Conservation (phyloP, 2,797 vertebrate genomes). For the Paramormyrops hopkinsi region DNA sequence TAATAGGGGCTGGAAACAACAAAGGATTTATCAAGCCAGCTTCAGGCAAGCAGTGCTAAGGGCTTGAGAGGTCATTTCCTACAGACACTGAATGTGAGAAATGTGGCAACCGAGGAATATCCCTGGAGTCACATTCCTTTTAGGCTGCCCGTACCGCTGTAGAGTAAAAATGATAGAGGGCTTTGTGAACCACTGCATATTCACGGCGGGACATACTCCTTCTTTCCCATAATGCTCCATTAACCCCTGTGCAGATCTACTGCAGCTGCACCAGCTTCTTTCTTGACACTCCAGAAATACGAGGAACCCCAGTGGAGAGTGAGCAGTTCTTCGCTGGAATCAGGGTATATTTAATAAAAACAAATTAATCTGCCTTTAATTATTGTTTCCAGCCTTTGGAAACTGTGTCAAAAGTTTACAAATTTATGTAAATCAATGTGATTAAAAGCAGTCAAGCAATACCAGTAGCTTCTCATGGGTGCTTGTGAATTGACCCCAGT, state of each 20-base stretch:
- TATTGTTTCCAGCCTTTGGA: not conserved
- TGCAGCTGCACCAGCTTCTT: constrained; percentile 77
- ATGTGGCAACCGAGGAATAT: not conserved
- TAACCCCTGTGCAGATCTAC: constrained; percentile 61
- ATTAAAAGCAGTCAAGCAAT: not conserved
- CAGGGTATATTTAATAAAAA: constrained; percentile 55
- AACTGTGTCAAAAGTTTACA: not conserved
- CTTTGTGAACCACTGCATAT: not conserved
- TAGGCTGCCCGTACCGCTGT: not conserved
- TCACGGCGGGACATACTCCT: not conserved
- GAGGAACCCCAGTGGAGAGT: constrained; percentile 64
- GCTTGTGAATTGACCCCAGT: constrained; percentile 49
- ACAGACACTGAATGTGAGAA: not conserved
- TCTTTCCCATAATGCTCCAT: not conserved
- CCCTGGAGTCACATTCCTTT: not conserved
- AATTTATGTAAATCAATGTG: not conserved
- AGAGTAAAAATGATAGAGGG: not conserved
- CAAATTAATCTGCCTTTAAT: not conserved
- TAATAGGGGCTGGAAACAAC: not conserved
- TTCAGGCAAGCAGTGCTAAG: not conserved
- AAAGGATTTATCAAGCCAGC: not conserved
- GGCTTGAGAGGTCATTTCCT: not conserved
- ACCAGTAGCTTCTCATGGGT: not conserved
- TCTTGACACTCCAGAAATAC: constrained; percentile 65
- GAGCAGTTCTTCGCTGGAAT: constrained; percentile 81